Evolutionary conservation across 2,888 invertebrate genomes (phyloP).

Genomic region (Pheosia gnoma): DNA sequence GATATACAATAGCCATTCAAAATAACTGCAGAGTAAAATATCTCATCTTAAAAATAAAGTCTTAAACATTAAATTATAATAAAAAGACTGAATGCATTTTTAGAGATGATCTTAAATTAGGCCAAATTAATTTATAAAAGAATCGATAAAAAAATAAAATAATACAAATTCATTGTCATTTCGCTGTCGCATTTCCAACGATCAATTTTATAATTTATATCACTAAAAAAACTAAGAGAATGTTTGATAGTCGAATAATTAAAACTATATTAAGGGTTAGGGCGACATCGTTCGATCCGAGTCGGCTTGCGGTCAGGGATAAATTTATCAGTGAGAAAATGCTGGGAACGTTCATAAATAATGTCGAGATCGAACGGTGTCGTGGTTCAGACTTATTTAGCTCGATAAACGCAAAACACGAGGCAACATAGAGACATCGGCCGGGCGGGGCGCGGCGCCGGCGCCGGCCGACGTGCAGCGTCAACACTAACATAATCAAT

Average conservation of each 20-base stretch:
- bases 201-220: conserved; percentile 30
- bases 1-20: conserved; percentile 83
- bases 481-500: conserved; percentile 81
- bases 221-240: conserved; percentile 51
- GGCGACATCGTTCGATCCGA: conserved; percentile 57
- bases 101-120: conserved; percentile 75
- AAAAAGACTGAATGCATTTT: conserved; percentile 67
- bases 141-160: conserved; percentile 42
- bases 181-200: conserved; percentile 66
- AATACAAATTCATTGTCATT: conserved; percentile 70
- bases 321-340: conserved; percentile 28
- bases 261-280: conserved; percentile 60
- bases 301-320: conserved; percentile 21
- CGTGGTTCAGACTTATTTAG: conserved; percentile 63
- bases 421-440: conserved; percentile 63
- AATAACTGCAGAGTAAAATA: conserved; percentile 84
- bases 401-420: conserved; percentile 52
- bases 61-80: conserved; percentile 81
- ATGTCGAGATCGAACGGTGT: conserved; percentile 56
- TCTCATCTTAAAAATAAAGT: conserved; percentile 83
- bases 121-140: conserved; percentile 70
- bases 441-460: conserved; percentile 39
- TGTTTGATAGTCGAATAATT: conserved; percentile 62
- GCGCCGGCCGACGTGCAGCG: conserved; percentile 45
- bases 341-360: conserved; percentile 36